A percentile compares a stretch with the other conserved stretches of the same genome.
Conservation (phyloP, 2,113 vertebrate genomes). For the Glareola pratincola region DNA sequence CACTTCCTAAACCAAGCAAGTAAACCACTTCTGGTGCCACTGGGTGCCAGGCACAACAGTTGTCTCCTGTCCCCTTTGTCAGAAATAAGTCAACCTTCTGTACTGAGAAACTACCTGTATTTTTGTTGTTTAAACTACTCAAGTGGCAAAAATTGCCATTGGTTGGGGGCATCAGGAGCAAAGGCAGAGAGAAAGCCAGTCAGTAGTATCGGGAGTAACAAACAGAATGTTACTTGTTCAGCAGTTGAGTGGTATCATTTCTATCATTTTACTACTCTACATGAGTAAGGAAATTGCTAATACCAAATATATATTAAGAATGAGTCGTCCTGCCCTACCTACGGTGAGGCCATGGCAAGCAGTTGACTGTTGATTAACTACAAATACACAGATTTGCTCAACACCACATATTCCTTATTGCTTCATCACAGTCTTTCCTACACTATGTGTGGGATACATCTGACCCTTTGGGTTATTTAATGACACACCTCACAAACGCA, state of each 20-base stretch:
- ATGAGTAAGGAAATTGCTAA: not conserved
- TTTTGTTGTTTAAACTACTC: not conserved
- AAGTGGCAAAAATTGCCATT: not conserved
- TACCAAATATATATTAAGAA: not conserved
- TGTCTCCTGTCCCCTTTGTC: not conserved
- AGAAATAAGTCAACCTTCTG: not conserved
- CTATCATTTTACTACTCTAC: not conserved
- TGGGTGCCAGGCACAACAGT: not conserved
- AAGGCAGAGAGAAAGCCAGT: not conserved
- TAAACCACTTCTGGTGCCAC: not conserved
- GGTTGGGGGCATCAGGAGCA: not conserved
- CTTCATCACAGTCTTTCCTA: not conserved
- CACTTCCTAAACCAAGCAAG: not conserved
- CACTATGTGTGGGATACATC: not conserved
- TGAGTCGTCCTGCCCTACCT: not conserved
- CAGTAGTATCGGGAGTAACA: not conserved
- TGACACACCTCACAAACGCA: fast-evolving
- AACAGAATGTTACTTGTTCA: not conserved
- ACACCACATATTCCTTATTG: not conserved
- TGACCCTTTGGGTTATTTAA: not conserved
- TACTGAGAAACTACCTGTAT: not conserved
- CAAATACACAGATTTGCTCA: fast-evolving
- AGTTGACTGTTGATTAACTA: not conserved
- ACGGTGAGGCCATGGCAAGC: not conserved
- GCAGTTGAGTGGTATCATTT: not conserved